These are phyloP conservation scores for Gallirallus australis DNA, from an alignment of 2,797 vertebrate genomes.

Conservation along the genomic window DNA sequence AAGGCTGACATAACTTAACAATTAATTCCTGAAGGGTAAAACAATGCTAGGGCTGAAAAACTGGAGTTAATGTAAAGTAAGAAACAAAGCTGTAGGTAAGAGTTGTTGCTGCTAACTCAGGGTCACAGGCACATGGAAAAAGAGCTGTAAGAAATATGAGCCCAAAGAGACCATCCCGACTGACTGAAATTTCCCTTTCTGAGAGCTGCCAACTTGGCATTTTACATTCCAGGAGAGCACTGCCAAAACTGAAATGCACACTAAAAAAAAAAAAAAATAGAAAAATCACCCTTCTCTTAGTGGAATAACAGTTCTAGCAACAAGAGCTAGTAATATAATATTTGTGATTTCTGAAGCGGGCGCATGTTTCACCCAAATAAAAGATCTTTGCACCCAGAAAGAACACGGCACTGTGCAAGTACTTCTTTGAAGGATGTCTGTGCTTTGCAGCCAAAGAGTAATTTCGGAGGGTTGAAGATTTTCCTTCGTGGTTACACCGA, in stretches of 20 bases:
- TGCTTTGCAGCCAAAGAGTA: not conserved
- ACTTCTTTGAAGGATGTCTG: not conserved
- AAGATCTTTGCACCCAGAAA: not conserved
- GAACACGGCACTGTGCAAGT: not conserved
- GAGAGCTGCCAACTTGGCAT: constrained; percentile 54
- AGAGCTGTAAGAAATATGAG: constrained; percentile 52
- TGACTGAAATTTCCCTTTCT: constrained; percentile 53
- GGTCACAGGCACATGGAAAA: constrained; percentile 25
- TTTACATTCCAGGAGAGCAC: not conserved
- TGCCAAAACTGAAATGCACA: constrained; percentile 50
- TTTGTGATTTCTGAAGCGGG: not conserved
- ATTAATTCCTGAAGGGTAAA: not conserved
- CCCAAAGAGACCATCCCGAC: constrained; percentile 36
- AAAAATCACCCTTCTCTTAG: not conserved
- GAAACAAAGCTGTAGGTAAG: constrained; percentile 41
- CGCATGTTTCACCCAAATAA: not conserved
- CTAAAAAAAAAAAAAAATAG: not conserved
- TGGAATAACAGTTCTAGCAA: not conserved
- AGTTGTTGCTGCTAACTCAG: not conserved
- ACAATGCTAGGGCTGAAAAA: not conserved
- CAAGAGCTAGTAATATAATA: not conserved
- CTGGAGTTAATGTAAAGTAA: not conserved
- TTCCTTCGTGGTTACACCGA: not conserved
- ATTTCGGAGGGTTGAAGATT: not conserved
- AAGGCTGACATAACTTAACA: not conserved